phyloP scores from a whole-genome alignment of 1,140 invertebrate species.

The Cephus cinctus region DNA sequence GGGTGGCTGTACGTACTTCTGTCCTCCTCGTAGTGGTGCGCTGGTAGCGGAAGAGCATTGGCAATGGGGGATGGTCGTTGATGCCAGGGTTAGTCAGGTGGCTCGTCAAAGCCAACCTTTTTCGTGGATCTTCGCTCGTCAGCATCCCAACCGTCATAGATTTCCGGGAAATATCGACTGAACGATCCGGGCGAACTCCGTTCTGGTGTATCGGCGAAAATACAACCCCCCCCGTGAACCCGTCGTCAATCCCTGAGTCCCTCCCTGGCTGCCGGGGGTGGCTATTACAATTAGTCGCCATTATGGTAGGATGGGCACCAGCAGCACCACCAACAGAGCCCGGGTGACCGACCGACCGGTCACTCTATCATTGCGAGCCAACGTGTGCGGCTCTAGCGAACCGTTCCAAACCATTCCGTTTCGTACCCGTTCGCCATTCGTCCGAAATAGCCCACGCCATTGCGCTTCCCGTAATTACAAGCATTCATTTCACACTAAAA shows the following conservation, averaged over 20 bases:
- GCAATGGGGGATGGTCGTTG: too few species aligned
- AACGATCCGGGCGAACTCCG: too few species aligned
- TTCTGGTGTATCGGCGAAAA: conserved; percentile 12
- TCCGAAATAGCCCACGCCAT: conserved; percentile 7
- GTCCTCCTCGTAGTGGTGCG: conserved; percentile 11
- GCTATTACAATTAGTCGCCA: conserved; percentile 29
- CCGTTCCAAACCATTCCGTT: conserved; percentile 16
- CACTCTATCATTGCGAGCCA: conserved; percentile 25
- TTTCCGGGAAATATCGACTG: background rate
- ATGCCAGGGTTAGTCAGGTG: too few species aligned
- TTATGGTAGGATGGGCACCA: conserved; percentile 19
- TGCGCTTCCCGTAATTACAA: conserved; percentile 41
- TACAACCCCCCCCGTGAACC: conserved; percentile 3
- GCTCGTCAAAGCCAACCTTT: too few species aligned
- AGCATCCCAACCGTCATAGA: too few species aligned
- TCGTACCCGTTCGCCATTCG: conserved; percentile 11
- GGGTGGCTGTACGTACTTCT: too few species aligned
- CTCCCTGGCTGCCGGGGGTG: conserved; percentile 8
- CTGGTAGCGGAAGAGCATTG: too few species aligned
- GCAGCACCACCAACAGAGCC: conserved; percentile 1
- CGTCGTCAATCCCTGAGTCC: background rate
- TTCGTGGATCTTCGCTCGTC: too few species aligned
- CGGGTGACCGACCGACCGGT: conserved; percentile 15
- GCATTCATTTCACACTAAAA: conserved; percentile 50
- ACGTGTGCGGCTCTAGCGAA: conserved; percentile 19